Conservation (phyloP, 2,113 vertebrate species). For the Origma solitaria region DNA sequence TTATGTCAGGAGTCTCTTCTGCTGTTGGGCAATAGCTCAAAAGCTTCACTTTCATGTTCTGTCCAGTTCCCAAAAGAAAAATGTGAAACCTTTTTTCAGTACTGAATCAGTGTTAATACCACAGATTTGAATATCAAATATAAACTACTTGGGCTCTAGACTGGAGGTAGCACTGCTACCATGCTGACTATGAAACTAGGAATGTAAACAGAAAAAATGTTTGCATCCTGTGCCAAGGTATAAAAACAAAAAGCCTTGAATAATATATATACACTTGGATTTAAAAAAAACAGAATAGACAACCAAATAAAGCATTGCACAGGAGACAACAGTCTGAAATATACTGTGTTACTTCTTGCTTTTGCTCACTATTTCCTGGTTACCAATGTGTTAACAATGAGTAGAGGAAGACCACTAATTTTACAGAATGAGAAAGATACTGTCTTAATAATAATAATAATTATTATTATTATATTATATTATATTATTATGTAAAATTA, state of each 20-base stretch:
- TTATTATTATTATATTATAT: too few species aligned
- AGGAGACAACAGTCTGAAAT: neutral
- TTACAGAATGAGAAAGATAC: neutral
- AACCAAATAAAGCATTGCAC: neutral
- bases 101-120: neutral
- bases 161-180: neutral
- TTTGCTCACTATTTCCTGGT: neutral
- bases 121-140: neutral
- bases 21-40: neutral
- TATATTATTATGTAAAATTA: too few species aligned
- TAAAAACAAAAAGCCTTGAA: neutral
- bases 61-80: neutral
- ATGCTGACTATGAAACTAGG: rapidly evolving
- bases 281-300: neutral
- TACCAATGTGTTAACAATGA: neutral
- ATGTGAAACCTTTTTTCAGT: neutral
- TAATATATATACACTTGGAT: neutral
- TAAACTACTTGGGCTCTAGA: neutral
- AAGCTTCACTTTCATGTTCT: neutral
- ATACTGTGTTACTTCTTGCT: neutral
- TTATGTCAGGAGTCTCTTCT: neutral
- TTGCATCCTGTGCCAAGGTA: neutral
- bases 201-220: neutral
- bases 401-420: neutral
- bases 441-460: too few species aligned